phyloP scores from a whole-genome alignment of 2,888 invertebrate species.

The Ramazzottius varieornatus region DNA sequence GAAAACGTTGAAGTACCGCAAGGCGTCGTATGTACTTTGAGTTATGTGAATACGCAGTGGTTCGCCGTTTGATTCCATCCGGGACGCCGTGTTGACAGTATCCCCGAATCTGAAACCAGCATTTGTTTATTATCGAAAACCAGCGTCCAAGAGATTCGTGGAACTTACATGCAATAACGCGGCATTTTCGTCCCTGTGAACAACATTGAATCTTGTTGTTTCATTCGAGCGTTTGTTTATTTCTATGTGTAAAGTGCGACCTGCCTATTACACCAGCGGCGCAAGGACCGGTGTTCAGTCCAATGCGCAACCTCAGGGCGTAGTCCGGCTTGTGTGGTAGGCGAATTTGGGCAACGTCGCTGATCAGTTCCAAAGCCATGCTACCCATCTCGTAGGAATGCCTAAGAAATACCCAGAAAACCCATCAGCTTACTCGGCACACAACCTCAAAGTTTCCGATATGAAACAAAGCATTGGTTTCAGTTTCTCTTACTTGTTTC shows the following conservation, averaged over 20 bases:
- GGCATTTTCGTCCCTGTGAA: too few species aligned
- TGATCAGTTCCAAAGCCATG: background rate
- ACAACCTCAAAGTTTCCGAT: too few species aligned
- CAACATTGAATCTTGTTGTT: too few species aligned
- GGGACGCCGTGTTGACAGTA: background rate
- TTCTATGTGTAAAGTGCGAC: too few species aligned
- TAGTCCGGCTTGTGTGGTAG: constrained; percentile 8
- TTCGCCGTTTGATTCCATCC: background rate
- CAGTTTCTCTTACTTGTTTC: background rate
- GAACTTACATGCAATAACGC: too few species aligned
- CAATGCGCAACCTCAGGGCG: constrained; percentile 6
- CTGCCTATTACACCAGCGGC: constrained; percentile 7
- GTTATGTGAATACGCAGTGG: background rate
- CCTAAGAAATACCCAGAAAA: too few species aligned
- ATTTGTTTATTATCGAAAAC: too few species aligned
- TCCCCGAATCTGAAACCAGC: constrained; percentile 1
- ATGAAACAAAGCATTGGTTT: too few species aligned
- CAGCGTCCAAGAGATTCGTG: too few species aligned
- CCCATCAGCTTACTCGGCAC: too few species aligned
- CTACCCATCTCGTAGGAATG: background rate
- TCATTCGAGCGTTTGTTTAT: too few species aligned
- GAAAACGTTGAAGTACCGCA: background rate
- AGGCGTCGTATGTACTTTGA: background rate
- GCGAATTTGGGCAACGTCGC: background rate
- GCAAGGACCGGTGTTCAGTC: constrained; percentile 11